phyloP scores from a whole-genome alignment of 2,113 vertebrate genomes.

The Oreochromis tanganicae region DNA sequence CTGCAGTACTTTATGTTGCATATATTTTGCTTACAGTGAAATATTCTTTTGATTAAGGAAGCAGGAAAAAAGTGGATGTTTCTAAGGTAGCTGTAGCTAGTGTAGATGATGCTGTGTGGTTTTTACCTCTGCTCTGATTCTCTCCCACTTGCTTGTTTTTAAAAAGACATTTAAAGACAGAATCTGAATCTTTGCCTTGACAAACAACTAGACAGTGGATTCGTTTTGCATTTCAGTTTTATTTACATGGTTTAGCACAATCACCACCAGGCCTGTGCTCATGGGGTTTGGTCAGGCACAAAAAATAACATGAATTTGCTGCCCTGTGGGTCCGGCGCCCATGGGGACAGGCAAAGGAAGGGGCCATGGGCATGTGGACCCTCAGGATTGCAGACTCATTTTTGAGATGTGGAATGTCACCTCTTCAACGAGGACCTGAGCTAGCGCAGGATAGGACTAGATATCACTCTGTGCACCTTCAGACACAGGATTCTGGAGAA shows the following conservation, averaged over 20 bases:
- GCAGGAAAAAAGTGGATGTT: not conserved
- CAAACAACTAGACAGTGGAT: not conserved
- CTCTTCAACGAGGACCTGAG: not conserved
- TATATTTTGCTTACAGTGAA: not conserved
- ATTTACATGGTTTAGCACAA: not conserved
- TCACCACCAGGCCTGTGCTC: not conserved
- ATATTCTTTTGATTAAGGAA: not conserved
- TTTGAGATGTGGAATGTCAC: not conserved
- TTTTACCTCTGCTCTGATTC: not conserved
- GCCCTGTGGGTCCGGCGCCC: not conserved
- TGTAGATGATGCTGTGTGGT: not conserved
- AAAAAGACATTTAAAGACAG: not conserved
- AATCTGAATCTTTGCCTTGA: not conserved
- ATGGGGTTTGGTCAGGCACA: not conserved
- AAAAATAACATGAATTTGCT: not conserved
- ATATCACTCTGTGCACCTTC: not conserved
- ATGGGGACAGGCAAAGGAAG: not conserved
- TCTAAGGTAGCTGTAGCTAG: not conserved
- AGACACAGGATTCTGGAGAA: not conserved
- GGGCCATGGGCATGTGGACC: accelerated
- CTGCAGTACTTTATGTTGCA: not conserved
- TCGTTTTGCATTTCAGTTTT: not conserved
- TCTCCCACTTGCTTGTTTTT: not conserved
- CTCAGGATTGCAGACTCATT: not conserved
- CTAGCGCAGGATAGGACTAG: not conserved